These are phyloP conservation scores for Macrotrachela quadricornifera DNA, from an alignment of 1,140 invertebrate species.

Conservation along the genomic window DNA sequence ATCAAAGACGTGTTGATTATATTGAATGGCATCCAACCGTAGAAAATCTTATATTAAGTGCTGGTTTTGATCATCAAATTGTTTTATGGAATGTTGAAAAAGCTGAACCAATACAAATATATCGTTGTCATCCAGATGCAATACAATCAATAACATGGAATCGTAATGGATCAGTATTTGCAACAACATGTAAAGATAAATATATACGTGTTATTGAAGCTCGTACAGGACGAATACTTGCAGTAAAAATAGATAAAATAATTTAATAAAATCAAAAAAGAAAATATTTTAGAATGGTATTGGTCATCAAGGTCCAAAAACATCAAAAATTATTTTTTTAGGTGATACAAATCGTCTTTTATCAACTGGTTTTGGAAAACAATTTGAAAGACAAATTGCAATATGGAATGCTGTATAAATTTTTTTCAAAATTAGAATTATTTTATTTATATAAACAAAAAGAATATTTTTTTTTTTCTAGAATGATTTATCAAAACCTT, in stretches of 20 bases:
- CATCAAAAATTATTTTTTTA: conserved; percentile 70
- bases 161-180: conserved; percentile 62
- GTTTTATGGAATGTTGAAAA: conserved; percentile 39
- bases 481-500: conserved; percentile 49
- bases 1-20: conserved; percentile 21
- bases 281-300: conserved; percentile 13
- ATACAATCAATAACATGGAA: conserved; percentile 77
- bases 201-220: conserved; percentile 68
- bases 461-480: conserved; percentile 11
- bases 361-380: conserved; percentile 64
- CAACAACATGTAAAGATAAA: conserved; percentile 81
- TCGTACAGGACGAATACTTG: conserved; percentile 52
- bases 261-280: too few species aligned
- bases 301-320: conserved; percentile 65
- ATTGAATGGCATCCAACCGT: conserved; percentile 31
- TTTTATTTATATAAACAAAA: too few species aligned
- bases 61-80: conserved; percentile 19
- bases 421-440: too few species aligned
- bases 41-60: conserved; percentile 25
- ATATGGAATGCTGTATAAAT: conserved; percentile 48
- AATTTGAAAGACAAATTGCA: conserved; percentile 65
- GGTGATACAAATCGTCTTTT: conserved; percentile 48
- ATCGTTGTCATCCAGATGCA: conserved; percentile 66
- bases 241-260: too few species aligned
- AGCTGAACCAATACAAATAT: conserved; percentile 61